A percentile compares a stretch with the other conserved stretches of the same genome.
These are phyloP conservation scores for Drosophila incognita DNA, from an alignment of 2,888 invertebrate genomes.

Conservation along the genomic window DNA sequence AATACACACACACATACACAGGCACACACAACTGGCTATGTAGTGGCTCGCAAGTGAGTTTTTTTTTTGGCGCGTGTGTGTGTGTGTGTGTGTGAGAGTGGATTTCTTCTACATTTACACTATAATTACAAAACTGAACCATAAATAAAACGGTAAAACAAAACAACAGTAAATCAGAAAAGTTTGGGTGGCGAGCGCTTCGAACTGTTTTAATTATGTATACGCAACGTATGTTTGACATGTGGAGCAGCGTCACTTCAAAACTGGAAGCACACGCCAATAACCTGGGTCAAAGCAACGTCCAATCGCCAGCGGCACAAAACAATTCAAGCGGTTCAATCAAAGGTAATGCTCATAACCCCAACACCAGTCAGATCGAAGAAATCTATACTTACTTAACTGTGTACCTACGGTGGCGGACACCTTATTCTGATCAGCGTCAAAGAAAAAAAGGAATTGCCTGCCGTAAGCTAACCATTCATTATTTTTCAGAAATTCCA, in stretches of 20 bases:
- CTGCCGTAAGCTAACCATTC: no score
- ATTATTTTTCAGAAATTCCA: no score
- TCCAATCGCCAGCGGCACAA: slow-evolving; percentile 84
- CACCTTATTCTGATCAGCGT: no score
- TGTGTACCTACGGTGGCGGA: no score
- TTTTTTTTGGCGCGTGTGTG: background rate
- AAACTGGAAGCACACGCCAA: slow-evolving; percentile 85
- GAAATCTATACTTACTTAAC: background rate
- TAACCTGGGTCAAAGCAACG: slow-evolving; percentile 85
- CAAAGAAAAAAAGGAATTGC: no score
- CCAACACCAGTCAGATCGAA: background rate
- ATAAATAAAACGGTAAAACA: background rate
- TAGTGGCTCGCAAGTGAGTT: slow-evolving; percentile 18
- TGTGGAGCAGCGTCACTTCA: slow-evolving; percentile 86
- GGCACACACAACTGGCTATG: slow-evolving; percentile 15
- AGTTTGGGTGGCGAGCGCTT: slow-evolving; percentile 39
- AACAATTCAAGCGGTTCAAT: slow-evolving; percentile 85
- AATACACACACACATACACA: background rate
- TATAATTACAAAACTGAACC: background rate
- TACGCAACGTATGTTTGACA: slow-evolving; percentile 86
- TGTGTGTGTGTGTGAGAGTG: slow-evolving; percentile 8
- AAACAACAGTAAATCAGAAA: slow-evolving; percentile 1
- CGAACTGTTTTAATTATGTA: slow-evolving; percentile 83
- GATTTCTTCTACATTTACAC: slow-evolving; percentile 8
- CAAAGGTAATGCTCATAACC: slow-evolving; percentile 81